Evolutionary conservation across 2,888 invertebrate species (phyloP).

Genomic region (Polietes domitor): DNA sequence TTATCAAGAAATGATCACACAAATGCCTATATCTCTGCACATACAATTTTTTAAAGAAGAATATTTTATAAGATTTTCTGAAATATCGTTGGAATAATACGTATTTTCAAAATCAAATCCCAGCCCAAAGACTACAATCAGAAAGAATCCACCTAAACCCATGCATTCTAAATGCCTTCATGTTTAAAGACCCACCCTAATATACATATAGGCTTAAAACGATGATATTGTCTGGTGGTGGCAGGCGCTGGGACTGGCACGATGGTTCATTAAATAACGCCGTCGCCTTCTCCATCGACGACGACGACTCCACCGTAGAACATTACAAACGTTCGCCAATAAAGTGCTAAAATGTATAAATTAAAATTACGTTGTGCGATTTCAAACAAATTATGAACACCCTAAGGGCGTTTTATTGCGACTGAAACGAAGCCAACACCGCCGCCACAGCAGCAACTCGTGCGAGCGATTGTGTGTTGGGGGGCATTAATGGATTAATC

Average conservation of each 20-base stretch:
- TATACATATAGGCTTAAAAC: background rate
- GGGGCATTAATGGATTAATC: constrained; percentile 64
- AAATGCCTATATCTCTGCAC: too few relatives aligned
- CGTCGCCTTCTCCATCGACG: constrained; percentile 36
- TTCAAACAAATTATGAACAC: constrained; percentile 63
- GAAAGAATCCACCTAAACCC: too few relatives aligned
- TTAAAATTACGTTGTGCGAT: constrained; percentile 58
- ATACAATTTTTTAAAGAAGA: too few relatives aligned
- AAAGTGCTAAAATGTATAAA: constrained; percentile 65
- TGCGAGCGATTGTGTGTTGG: too few relatives aligned
- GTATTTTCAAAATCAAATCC: too few relatives aligned
- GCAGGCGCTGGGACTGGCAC: constrained; percentile 20
- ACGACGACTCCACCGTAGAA: background rate
- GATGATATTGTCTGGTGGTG: constrained; percentile 6
- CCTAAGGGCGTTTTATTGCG: constrained; percentile 61
- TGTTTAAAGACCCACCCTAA: too few relatives aligned
- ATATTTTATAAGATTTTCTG: too few relatives aligned
- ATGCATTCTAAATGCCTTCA: too few relatives aligned
- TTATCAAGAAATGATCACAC: too few relatives aligned
- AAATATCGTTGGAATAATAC: too few relatives aligned
- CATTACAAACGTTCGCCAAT: background rate
- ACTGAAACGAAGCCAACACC: constrained; percentile 39
- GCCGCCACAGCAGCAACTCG: background rate
- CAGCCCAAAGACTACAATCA: too few relatives aligned
- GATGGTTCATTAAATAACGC: constrained; percentile 56